Conservation (phyloP, 1,140 invertebrate genomes). For the Macrobrachium nipponense region DNA sequence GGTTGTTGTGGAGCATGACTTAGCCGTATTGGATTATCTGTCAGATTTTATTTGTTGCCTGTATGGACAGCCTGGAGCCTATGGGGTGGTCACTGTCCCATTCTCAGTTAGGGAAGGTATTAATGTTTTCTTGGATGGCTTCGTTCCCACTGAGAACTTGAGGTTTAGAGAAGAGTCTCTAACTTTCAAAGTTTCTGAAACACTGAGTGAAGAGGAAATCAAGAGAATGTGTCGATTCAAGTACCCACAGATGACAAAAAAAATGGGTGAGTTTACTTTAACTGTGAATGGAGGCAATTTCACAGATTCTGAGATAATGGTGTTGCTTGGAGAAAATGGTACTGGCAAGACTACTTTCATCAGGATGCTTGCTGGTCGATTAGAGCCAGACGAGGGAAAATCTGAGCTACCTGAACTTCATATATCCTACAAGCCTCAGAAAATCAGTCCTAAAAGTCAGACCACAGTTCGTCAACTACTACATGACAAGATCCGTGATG, state of each 20-base stretch:
- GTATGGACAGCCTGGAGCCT: constrained; percentile 98
- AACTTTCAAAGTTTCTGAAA: constrained; percentile 98
- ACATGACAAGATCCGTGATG: constrained; percentile 96
- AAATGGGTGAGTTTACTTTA: constrained; percentile 71
- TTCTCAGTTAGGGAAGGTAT: constrained; percentile 99
- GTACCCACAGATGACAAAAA: constrained; percentile 84
- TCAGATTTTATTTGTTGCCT: constrained; percentile 99
- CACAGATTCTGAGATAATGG: constrained; percentile 99
- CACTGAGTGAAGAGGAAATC: constrained; percentile 93
- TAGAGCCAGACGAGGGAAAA: constrained; percentile 89
- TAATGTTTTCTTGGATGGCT: constrained; percentile 99
- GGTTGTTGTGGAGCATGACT: constrained; percentile 99
- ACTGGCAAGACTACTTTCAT: constrained; percentile 99
- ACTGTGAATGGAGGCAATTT: constrained; percentile 91
- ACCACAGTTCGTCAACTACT: constrained; percentile 91
- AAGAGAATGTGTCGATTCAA: constrained; percentile 73
- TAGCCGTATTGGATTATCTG: constrained; percentile 98
- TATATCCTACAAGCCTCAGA: constrained; percentile 99
- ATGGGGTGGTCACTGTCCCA: constrained; percentile 99
- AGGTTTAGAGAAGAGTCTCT: constrained; percentile 96
- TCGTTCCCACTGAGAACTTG: constrained; percentile 99
- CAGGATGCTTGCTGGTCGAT: constrained; percentile 95
- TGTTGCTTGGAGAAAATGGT: constrained; percentile 98
- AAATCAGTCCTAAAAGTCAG: constrained; percentile 98
- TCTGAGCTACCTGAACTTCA: constrained; percentile 90